Evolutionary conservation across 2,888 invertebrate species (phyloP).

Genomic region (Tortricodes alternella): DNA sequence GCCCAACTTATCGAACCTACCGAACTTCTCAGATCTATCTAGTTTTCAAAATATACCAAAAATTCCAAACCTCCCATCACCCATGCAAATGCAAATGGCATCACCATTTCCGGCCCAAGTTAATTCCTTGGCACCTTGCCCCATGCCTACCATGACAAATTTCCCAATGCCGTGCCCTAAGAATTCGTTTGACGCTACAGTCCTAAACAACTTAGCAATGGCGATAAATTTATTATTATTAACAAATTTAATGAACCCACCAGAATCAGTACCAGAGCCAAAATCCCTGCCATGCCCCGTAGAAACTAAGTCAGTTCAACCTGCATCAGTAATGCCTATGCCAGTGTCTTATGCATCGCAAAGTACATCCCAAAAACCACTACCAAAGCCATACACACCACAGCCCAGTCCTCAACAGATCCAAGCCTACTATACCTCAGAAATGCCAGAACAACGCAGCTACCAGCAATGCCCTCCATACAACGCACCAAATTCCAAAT

Average conservation of each 20-base stretch:
- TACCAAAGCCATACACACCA: background rate
- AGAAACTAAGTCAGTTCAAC: conserved; percentile 12
- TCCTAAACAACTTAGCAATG: conserved; percentile 68
- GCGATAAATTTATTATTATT: conserved; percentile 65
- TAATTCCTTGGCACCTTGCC: background rate
- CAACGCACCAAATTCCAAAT: conserved; percentile 23
- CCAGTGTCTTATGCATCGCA: conserved; percentile 1
- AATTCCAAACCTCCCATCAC: background rate
- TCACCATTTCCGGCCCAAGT: background rate
- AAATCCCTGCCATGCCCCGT: conserved; percentile 15
- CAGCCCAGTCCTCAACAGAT: background rate
- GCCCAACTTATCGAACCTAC: background rate
- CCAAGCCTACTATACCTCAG: background rate
- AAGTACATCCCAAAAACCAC: background rate
- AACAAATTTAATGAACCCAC: conserved; percentile 59
- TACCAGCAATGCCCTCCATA: background rate
- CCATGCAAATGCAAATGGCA: background rate
- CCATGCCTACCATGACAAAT: background rate
- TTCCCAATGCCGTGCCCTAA: background rate
- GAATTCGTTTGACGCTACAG: conserved; percentile 47
- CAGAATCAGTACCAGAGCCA: conserved; percentile 35
- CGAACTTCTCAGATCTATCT: background rate
- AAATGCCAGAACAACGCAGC: background rate
- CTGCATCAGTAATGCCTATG: conserved; percentile 6
- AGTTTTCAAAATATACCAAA: background rate